These are phyloP conservation scores for Rhinolophus sinicus DNA, from an alignment of 2,113 vertebrate species.

Conservation along the genomic window DNA sequence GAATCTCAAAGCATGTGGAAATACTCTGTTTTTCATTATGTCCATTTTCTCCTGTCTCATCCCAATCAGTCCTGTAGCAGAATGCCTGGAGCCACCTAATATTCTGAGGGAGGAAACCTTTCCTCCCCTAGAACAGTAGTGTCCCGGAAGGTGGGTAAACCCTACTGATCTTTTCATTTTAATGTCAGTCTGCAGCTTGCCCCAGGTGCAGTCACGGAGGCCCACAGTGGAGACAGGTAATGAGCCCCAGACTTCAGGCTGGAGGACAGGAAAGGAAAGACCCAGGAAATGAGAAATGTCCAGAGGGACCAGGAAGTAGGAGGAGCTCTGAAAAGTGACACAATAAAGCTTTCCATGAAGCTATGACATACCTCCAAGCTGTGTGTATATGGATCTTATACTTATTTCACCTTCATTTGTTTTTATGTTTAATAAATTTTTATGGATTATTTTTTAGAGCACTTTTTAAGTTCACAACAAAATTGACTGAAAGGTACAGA, in stretches of 20 bases:
- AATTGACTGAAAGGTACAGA: not conserved
- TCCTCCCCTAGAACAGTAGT: not conserved
- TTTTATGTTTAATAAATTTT: not conserved
- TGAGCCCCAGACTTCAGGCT: not conserved
- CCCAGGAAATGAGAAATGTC: not conserved
- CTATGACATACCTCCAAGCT: not conserved
- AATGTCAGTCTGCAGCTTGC: not conserved
- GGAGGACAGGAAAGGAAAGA: not conserved
- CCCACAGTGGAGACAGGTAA: not conserved
- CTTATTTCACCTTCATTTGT: not conserved
- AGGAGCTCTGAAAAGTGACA: not conserved
- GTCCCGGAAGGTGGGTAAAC: not conserved
- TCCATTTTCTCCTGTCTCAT: not conserved
- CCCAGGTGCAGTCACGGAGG: accelerated
- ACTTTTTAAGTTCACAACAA: not conserved
- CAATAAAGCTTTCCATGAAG: not conserved
- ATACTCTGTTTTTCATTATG: not conserved
- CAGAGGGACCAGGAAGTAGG: not conserved
- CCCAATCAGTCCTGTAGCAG: not conserved
- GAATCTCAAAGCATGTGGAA: not conserved
- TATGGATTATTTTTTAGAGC: not conserved
- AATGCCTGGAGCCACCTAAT: no score
- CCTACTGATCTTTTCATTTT: not conserved
- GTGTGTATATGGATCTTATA: no score
- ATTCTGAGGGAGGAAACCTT: not conserved